Percentiles rank a stretch among this genome's conserved stretches.
Conservation (phyloP, 2,113 vertebrate genomes). For the Lagopus muta region DNA sequence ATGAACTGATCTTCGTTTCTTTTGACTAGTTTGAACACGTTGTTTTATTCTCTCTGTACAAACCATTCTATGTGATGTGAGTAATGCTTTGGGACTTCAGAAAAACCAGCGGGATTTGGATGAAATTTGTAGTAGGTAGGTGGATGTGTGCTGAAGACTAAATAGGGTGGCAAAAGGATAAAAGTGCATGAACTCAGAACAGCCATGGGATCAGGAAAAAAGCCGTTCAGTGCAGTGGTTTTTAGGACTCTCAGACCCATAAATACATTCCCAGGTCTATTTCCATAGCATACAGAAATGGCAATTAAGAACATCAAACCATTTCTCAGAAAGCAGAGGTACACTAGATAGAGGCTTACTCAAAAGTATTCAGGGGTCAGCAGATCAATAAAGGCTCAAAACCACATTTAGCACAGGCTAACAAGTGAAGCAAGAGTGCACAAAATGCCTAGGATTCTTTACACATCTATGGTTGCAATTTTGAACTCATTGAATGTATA, state of each 20-base stretch:
- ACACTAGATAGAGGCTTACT: background rate
- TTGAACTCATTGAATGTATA: background rate
- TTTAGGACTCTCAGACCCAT: background rate
- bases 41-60: background rate
- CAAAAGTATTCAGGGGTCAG: background rate
- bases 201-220: background rate
- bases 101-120: background rate
- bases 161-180: background rate
- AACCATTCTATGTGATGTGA: background rate
- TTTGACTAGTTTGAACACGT: background rate
- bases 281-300: background rate
- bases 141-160: background rate
- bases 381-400: background rate
- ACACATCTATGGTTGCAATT: fast-evolving
- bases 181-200: background rate
- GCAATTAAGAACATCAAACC: background rate
- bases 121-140: background rate
- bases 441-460: background rate
- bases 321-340: background rate
- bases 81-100: background rate
- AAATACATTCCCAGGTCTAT: background rate
- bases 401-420: background rate
- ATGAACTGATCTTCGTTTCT: background rate
- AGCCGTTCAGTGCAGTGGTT: background rate
- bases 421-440: background rate